Evolutionary conservation across 2,797 vertebrate species (phyloP), one percentile per base, ranked within the genome.

Genomic region (Sebastes diploproa): DNA sequence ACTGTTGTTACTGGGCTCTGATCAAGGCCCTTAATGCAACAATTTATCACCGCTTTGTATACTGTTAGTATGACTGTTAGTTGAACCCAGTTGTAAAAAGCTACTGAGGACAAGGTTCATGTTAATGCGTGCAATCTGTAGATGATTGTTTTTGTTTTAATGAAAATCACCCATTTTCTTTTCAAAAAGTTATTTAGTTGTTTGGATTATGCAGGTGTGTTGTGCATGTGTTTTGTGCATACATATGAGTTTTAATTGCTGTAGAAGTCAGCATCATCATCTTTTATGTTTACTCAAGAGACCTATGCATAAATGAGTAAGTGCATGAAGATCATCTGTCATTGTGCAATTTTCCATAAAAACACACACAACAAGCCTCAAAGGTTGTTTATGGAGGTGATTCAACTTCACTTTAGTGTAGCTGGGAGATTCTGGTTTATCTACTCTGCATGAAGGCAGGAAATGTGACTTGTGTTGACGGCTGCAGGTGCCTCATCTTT

Each of bases 401-500:
- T 52, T 52, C 65, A 29, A 23, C 13, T 23, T 75, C 4, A 52
- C 7, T 14, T 52, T 5, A 18, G 4, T 22, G 11, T 14, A 42
- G 64, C 13, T 30, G 7, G 10, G 59, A 46, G 7, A 61, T 4
- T 59, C 14, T 63, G n/a, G 20, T 55, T 68, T 22, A 5, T 29
- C 30, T 20, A 1, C 5, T 66, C 7, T 8, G 11, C 13, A 25
- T 58, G 32, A 59, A 55, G 42, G 77, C 86, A 81, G 72, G 71
- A 65, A 80, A 63, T 20, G 5, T 54, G 50, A 36, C 36, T 38
- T 4, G 36, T 58, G 58, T 42, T 80, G 38, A 29, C 54, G 9
- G 56, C 58, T 83, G 82, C 88, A 89, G 88, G 86, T 92, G 91
- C 20, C 58, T n/a, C 2, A 46, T 14, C 27, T 78, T 34, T 64